Conservation (phyloP, 1,140 invertebrate genomes). For the Pogonomyrmex barbatus region DNA sequence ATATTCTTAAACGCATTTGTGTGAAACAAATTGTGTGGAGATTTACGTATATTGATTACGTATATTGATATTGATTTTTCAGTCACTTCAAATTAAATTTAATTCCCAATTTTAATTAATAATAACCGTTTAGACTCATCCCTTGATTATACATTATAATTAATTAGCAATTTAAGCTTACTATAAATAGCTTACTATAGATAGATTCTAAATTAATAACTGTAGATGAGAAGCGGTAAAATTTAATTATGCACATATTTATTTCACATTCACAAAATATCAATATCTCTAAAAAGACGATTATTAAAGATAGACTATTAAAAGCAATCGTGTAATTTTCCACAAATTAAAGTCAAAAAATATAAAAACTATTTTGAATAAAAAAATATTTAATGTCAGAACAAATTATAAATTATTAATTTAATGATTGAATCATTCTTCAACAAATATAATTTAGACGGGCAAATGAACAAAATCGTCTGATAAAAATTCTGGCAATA, state of each 20-base stretch:
- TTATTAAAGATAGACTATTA: too few relatives aligned
- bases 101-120: slow-evolving; percentile 25
- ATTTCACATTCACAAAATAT: not conserved
- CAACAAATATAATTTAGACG: not conserved
- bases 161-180: not conserved
- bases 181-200: too few relatives aligned
- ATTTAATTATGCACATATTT: slow-evolving; percentile 17
- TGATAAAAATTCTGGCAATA: not conserved
- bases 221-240: not conserved
- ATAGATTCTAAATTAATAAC: slow-evolving; percentile 3
- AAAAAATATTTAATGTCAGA: not conserved
- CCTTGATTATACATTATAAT: slow-evolving; percentile 18
- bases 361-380: not conserved
- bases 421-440: not conserved
- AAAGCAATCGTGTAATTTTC: not conserved
- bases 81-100: slow-evolving; percentile 10
- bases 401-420: not conserved
- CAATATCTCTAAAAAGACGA: not conserved
- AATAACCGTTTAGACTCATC: not conserved
- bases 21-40: not conserved
- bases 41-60: not conserved
- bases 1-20: slow-evolving; percentile 12
- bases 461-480: not conserved
- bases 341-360: not conserved
- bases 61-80: too few relatives aligned